Evolutionary conservation across 1,140 invertebrate genomes (phyloP), one percentile per base, ranked within the genome.

Genomic region (Aphelenchoides avenae): DNA sequence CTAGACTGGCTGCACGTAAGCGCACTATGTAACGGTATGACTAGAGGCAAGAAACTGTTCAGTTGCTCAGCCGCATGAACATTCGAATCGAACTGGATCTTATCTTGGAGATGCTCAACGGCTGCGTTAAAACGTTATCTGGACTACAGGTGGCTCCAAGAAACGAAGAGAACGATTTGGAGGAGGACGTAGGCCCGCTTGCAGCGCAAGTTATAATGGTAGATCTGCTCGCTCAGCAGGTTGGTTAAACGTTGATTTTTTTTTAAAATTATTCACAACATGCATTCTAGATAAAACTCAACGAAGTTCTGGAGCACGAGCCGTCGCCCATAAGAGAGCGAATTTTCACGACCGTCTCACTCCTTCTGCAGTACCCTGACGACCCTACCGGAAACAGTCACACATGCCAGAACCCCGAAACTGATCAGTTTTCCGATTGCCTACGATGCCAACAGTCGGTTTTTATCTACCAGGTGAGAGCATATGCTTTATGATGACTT

Each of bases 161-260:
- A 61, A 84, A 85, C 55, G 85, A 84, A 3, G 86, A 85, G 3
- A 82, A 82, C 24, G 79, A 87, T 43, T 86, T 86, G 0, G 86
- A 87, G 5, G 70, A 70, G 15, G 64, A 62, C 24, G 52, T 64
- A 24, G 68, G 61, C 3, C 59, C 71, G 15, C 29, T 71, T 5
- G 88, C 88, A 3, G 94, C 91, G 71, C 94, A 89, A 77, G 89
- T 96, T 58, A 83, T 96, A 2, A 96, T 96, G 91, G 80, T 96
- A 49, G 93, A 97, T 78, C 86, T 96, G 60, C 78, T 94, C 33
- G 79, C 94, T 3, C 93, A 93, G 81, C 93, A 98, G 82, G 87
- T 89, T 33, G 13, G 33, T n/a, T 6, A 1, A 47, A n/a, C 47
- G 22, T 62, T 22, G 33, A 46, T 62, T 48, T 50, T 61, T 62